Percentiles rank a stretch among this genome's conserved stretches.
phyloP scores from a whole-genome alignment of 2,113 vertebrate species.

The Amphiprion ocellaris region DNA sequence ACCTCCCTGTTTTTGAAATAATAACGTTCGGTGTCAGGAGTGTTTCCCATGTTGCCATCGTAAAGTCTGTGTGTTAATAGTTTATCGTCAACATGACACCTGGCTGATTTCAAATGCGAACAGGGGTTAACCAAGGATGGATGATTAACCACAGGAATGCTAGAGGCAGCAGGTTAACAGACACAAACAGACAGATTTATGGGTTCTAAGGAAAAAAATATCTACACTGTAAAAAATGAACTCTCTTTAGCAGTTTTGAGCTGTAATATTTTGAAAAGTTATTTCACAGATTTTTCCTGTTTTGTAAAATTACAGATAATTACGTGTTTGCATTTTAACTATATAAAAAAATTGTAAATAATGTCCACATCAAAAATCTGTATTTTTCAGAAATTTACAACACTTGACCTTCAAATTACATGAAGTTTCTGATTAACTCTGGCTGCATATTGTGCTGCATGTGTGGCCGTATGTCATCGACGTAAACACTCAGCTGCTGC shows the following conservation, averaged over 20 bases:
- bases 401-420: too few relatives aligned
- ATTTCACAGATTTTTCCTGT: too few relatives aligned
- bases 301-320: too few relatives aligned
- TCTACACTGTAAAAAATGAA: not conserved
- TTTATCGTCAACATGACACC: constrained; percentile 34
- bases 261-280: too few relatives aligned
- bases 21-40: not conserved
- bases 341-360: too few relatives aligned
- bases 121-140: constrained; percentile 29
- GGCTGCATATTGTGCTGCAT: constrained; percentile 27
- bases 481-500: constrained; percentile 55
- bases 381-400: too few relatives aligned
- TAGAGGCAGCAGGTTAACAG: constrained; percentile 34
- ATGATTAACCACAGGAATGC: constrained; percentile 77
- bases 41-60: constrained; percentile 11
- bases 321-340: too few relatives aligned
- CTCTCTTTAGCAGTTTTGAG: too few relatives aligned
- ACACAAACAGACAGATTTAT: constrained; percentile 30
- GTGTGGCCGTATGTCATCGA: constrained; percentile 49
- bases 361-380: too few relatives aligned
- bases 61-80: not conserved
- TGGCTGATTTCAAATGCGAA: constrained; percentile 56
- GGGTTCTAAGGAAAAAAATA: not conserved
- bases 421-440: constrained; percentile 18
- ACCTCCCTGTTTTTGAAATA: too few relatives aligned